A percentile compares a stretch with the other conserved stretches of the same genome.
Conservation (phyloP, 2,797 vertebrate genomes). For the Arctocebus calabarensis region DNA sequence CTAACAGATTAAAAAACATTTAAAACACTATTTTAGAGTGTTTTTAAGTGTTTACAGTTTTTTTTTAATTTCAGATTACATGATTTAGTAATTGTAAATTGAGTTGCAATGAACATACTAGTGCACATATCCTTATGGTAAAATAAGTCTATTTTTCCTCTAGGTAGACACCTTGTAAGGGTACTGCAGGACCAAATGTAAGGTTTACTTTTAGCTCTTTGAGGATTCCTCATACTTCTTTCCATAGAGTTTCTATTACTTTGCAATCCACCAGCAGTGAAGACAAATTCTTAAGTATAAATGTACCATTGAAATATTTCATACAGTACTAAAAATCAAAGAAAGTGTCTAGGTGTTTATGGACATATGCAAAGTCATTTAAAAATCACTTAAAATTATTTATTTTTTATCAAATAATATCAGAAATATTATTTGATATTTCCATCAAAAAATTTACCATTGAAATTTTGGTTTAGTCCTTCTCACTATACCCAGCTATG, state of each 20-base stretch:
- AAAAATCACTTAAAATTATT: background rate
- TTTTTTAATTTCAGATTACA: too few species aligned
- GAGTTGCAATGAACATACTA: too few species aligned
- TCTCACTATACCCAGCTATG: background rate
- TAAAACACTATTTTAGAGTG: background rate
- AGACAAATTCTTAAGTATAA: background rate
- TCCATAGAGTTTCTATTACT: too few species aligned
- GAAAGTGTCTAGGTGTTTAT: background rate
- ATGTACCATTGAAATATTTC: background rate
- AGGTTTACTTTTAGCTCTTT: too few species aligned
- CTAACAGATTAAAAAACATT: background rate
- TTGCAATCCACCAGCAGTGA: background rate
- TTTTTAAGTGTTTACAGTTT: too few species aligned
- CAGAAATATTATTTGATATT: too few species aligned
- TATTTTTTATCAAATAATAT: conserved; percentile 6
- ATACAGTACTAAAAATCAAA: background rate
- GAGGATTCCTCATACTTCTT: too few species aligned
- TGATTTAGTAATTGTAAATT: too few species aligned
- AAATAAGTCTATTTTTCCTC: too few species aligned
- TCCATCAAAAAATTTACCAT: background rate
- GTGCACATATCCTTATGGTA: too few species aligned
- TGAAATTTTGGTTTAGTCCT: background rate
- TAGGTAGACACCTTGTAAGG: too few species aligned
- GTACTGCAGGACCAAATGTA: too few species aligned
- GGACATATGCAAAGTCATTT: background rate